A percentile compares a stretch with the other conserved stretches of the same genome.
Evolutionary conservation across 2,797 vertebrate genomes (phyloP).

Genomic region (Lacerta agilis): DNA sequence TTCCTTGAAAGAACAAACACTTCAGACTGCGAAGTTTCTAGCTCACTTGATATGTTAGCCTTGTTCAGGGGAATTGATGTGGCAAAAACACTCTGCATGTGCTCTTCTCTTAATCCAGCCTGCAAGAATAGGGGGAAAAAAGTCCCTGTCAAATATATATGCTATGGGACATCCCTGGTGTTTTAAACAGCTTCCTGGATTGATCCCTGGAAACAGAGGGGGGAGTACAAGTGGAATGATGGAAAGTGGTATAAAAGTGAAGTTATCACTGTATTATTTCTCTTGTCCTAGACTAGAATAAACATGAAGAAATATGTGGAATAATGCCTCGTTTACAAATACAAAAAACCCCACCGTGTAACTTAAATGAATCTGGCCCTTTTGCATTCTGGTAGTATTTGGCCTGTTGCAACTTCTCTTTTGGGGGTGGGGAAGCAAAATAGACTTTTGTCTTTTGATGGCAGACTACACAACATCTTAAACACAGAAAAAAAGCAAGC

Average conservation of each 20-base stretch:
- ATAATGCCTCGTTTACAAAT: background rate
- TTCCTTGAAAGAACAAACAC: slow-evolving; percentile 22
- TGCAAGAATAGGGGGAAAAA: background rate
- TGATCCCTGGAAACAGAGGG: background rate
- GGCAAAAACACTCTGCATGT: background rate
- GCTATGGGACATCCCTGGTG: background rate
- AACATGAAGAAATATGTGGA: slow-evolving; percentile 3
- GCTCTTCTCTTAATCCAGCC: background rate
- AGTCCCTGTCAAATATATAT: background rate
- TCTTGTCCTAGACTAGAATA: background rate
- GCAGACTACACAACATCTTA: slow-evolving; percentile 53
- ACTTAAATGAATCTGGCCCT: background rate
- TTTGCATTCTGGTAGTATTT: slow-evolving; percentile 39
- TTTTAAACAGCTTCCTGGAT: background rate
- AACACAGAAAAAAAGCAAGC: slow-evolving; percentile 59
- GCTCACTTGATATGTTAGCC: background rate
- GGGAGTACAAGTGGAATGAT: background rate
- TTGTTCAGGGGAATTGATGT: background rate
- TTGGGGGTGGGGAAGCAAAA: slow-evolving; percentile 39
- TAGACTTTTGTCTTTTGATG: slow-evolving; percentile 59
- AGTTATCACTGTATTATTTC: background rate
- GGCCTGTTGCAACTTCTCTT: slow-evolving; percentile 48
- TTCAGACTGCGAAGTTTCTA: slow-evolving; percentile 5
- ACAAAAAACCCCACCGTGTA: background rate
- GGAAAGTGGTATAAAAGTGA: slow-evolving; percentile 44